Evolutionary conservation across 2,888 invertebrate species (phyloP).

Genomic region (Halictus quadricinctus): DNA sequence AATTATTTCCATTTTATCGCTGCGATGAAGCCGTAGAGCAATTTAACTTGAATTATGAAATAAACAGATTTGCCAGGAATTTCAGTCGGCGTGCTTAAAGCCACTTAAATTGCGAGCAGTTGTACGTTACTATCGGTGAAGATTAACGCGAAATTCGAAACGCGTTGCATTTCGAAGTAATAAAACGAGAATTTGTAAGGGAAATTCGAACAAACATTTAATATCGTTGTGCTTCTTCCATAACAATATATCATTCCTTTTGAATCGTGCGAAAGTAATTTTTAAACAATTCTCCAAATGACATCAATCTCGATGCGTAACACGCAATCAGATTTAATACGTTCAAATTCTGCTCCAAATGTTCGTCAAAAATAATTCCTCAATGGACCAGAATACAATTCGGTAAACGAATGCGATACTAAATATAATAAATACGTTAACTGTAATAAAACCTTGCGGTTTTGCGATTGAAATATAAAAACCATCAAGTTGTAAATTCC

Average conservation of each 20-base stretch:
- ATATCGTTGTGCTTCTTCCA: background rate
- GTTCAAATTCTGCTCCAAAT: background rate
- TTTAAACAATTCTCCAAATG: background rate
- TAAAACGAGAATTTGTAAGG: background rate
- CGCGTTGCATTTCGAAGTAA: slow-evolving; percentile 9
- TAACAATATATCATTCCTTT: background rate
- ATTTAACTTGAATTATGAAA: slow-evolving; percentile 17
- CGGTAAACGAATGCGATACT: background rate
- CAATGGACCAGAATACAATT: background rate
- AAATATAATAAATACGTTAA: background rate
- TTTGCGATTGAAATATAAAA: background rate
- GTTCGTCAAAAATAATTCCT: background rate
- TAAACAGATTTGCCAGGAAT: slow-evolving; percentile 20
- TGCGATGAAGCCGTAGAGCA: slow-evolving; percentile 1
- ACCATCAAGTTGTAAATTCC: background rate
- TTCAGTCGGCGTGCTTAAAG: slow-evolving; percentile 6
- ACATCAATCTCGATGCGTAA: background rate
- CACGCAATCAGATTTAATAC: background rate
- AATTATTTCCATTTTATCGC: slow-evolving; percentile 6
- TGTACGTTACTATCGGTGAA: slow-evolving; percentile 12
- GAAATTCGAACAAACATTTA: background rate
- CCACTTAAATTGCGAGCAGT: slow-evolving; percentile 13
- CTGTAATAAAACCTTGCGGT: background rate
- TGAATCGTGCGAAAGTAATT: background rate
- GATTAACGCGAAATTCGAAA: slow-evolving; percentile 26